Evolutionary conservation across 1,140 invertebrate genomes (phyloP), one percentile per base, ranked within the genome.

Genomic region (Zaprionus kolodkinae): DNA sequence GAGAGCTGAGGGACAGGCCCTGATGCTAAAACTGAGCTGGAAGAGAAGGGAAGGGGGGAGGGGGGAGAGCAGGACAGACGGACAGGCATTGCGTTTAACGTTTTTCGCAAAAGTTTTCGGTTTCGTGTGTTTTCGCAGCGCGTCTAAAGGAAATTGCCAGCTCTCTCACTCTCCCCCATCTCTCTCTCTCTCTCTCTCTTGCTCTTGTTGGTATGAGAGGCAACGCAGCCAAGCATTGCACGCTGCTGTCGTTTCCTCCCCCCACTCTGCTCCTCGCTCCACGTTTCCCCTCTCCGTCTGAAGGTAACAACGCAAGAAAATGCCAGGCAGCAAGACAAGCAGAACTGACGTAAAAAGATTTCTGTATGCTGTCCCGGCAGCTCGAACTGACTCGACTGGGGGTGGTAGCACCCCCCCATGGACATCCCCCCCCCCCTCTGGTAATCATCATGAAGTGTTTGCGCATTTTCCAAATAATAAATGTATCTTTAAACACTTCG

Each of bases 341-440:
- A 91, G 88, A 91, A 91, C 88, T 88, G 89, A 91, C 85, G 80
- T 86, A 85, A 90, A 91, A 91, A 90, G 87, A 90, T 91, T 90
- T 90, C 76, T 89, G 76, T 72, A 64, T 67, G 45, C 60, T 61
- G 54, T 11, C 54, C 57, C 73, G 55, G 55, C 55, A 45, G 33
- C 48, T 43, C 61, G 52, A 54, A 54, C 25, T 33, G 27, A 50
- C 50, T 43, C n/a, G 36, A 21, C 21, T 60, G 33, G 55, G 43
- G 54, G 21, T 33, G 52, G 40, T n/a, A 21, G 3, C 13, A 54
- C 4, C 52, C 2, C 17, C 61, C 40, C 69, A 30, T 61, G 21
- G n/a, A 15, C 15, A 4, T 11, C 2, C 25, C 6, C 11, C 11
- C 21, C 15, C 38, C 54, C 1, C 25, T 12, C 48, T 55, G 59